Conservation (phyloP, 2,113 vertebrate species). For the Anarrhichthys ocellatus region DNA sequence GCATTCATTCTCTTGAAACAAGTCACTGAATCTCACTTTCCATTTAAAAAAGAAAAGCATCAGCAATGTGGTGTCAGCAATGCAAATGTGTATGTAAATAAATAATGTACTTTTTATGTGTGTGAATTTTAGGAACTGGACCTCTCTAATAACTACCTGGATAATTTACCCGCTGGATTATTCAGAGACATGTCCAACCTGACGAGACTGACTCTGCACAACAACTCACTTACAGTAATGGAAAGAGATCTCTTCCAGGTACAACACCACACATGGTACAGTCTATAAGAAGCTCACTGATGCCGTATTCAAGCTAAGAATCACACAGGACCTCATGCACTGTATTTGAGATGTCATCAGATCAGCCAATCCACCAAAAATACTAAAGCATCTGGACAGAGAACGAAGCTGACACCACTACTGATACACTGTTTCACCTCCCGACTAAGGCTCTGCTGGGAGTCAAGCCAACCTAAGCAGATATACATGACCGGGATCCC, state of each 20-base stretch:
- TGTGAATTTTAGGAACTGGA: constrained; percentile 84
- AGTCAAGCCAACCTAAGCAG: constrained; percentile 33
- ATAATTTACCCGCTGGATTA: constrained; percentile 90
- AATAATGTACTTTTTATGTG: background rate
- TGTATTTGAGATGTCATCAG: background rate
- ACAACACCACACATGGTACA: background rate
- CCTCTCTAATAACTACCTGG: constrained; percentile 97
- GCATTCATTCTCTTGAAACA: background rate
- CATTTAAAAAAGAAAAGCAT: background rate
- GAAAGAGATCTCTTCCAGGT: constrained; percentile 91
- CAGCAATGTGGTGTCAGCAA: background rate
- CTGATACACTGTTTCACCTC: constrained; percentile 3
- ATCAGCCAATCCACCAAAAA: background rate
- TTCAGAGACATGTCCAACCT: constrained; percentile 93
- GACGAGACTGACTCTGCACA: constrained; percentile 91
- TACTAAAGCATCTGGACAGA: background rate
- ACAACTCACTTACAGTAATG: constrained; percentile 95
- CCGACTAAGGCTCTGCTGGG: constrained; percentile 6
- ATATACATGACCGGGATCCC: constrained; percentile 41
- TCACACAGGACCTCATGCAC: background rate
- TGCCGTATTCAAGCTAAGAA: background rate
- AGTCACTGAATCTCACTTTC: background rate
- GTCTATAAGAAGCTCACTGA: background rate
- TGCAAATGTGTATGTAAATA: background rate
- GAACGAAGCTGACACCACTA: background rate